These are phyloP conservation scores for Cryptomyrus ogoouensis DNA, from an alignment of 2,113 vertebrate genomes.

Conservation along the genomic window DNA sequence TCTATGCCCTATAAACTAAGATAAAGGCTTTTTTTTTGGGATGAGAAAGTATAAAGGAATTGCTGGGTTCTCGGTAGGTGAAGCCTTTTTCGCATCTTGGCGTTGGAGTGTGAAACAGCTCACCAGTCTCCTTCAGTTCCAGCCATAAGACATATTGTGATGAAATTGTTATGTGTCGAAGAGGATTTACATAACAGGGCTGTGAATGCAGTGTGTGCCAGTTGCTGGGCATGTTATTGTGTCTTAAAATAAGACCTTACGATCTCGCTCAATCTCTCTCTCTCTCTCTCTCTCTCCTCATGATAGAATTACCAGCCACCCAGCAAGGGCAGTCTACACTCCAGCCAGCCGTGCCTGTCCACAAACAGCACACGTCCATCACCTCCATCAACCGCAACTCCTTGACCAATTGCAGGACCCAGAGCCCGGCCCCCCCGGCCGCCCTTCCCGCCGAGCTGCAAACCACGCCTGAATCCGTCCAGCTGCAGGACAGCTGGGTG, in stretches of 20 bases:
- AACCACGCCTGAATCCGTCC: constrained; percentile 97
- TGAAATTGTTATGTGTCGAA: constrained; percentile 5
- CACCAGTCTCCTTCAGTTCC: neutral
- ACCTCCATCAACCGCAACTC: constrained; percentile 91
- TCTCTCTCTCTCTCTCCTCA: constrained; percentile 20
- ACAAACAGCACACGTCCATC: constrained; percentile 89
- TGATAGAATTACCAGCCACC: constrained; percentile 78
- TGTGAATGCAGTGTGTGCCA: constrained; percentile 15
- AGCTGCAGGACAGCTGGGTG: constrained; percentile 99
- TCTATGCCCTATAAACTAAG: constrained; percentile 14
- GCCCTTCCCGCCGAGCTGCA: constrained; percentile 96
- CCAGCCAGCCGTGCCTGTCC: constrained; percentile 81
- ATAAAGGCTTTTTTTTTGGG: constrained; percentile 6
- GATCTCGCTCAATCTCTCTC: neutral
- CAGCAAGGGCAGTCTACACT: constrained; percentile 83
- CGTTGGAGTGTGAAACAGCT: neutral
- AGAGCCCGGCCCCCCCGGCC: constrained; percentile 88
- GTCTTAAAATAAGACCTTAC: neutral
- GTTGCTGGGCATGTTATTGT: neutral
- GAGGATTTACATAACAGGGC: neutral
- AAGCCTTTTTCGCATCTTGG: neutral
- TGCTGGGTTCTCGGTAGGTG: neutral
- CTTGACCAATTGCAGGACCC: constrained; percentile 93
- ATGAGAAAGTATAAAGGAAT: neutral
- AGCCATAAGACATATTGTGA: constrained; percentile 19